Evolutionary conservation across 2,888 invertebrate genomes (phyloP), one percentile per base, ranked within the genome.

Genomic region (Dryobotodes eremita): DNA sequence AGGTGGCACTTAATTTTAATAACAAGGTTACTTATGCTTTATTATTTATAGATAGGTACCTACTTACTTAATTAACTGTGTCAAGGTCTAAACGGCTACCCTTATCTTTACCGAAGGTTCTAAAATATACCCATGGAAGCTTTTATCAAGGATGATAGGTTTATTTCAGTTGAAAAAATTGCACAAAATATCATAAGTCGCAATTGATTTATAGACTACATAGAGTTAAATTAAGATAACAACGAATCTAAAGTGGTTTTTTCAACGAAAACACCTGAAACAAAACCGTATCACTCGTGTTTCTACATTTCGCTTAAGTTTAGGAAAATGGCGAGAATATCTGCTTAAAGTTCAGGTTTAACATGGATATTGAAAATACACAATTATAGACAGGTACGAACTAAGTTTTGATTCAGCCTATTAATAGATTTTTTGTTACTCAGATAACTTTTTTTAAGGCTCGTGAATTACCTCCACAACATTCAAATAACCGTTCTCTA

Each of bases 281-380:
- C 11, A 4, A 31, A 81, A n/a, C n/a, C 31, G 15, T 48, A 8
- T 1, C 17, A 46, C 15, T 31, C 17, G 36, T 83, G 48, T 42
- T 31, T 59, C 15, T 61, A 55, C 15, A 55, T 55, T 82, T 76
- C 68, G 55, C 48, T 48, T 72, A 65, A n/a, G 20, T 72, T 48
- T n/a, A 20, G 26, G 26, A 75, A 75, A 55, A 75, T 61, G 23
- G 46, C 1, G 31, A 13, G 13, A 68, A 13, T 7, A 31, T 57
- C 13, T 62, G 31, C 20, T 31, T 15, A n/a, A 15, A 23, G 46
- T n/a, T 31, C 15, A n/a, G 23, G 42, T 53, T 53, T 53, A 36
- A 8, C 8, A 26, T 48, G n/a, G 11, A 7, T 62, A 55, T 46
- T 48, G 17, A 36, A 62, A 55, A 73, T 20, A 50, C 20, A 42